phyloP scores from a whole-genome alignment of 2,797 vertebrate genomes.

The Hemibagrus guttatus region DNA sequence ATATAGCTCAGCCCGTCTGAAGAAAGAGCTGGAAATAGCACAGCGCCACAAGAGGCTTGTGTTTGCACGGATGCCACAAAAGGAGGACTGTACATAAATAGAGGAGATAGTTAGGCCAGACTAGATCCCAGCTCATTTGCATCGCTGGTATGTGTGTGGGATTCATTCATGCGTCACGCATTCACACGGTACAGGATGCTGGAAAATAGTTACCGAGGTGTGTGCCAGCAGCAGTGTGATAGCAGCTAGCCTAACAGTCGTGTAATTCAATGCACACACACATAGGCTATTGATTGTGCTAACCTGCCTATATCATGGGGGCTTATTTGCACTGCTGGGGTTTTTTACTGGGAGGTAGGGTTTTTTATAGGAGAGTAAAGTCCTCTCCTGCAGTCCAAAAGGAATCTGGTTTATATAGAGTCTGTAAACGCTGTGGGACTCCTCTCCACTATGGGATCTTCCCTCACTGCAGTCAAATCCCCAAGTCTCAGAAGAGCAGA shows the following conservation, averaged over 20 bases:
- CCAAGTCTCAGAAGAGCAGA: conserved; percentile 15
- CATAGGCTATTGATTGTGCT: conserved; percentile 63
- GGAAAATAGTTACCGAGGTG: conserved; percentile 32
- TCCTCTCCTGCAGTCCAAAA: conserved; percentile 32
- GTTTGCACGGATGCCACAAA: conserved; percentile 21
- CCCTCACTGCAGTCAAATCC: conserved; percentile 24
- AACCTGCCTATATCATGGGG: conserved; percentile 49
- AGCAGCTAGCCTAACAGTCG: conserved; percentile 56
- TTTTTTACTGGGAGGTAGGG: conserved; percentile 32
- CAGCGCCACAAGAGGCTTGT: conserved; percentile 2
- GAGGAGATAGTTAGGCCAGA: not conserved
- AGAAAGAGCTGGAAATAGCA: conserved; percentile 37
- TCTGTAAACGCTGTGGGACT: conserved; percentile 46
- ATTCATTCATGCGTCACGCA: conserved; percentile 31
- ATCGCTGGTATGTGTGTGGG: conserved; percentile 16
- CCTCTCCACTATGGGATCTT: conserved; percentile 15
- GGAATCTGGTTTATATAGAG: conserved; percentile 48
- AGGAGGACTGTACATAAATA: conserved; percentile 31
- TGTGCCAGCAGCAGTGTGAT: conserved; percentile 27
- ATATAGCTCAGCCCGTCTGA: conserved; percentile 43
- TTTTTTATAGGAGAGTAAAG: conserved; percentile 42
- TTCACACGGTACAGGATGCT: conserved; percentile 8
- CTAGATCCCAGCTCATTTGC: conserved; percentile 8
- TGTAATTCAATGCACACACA: conserved; percentile 58
- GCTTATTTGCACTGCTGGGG: conserved; percentile 61